Evolutionary conservation across 2,113 vertebrate genomes (phyloP).

Genomic region (Aepyceros melampus): DNA sequence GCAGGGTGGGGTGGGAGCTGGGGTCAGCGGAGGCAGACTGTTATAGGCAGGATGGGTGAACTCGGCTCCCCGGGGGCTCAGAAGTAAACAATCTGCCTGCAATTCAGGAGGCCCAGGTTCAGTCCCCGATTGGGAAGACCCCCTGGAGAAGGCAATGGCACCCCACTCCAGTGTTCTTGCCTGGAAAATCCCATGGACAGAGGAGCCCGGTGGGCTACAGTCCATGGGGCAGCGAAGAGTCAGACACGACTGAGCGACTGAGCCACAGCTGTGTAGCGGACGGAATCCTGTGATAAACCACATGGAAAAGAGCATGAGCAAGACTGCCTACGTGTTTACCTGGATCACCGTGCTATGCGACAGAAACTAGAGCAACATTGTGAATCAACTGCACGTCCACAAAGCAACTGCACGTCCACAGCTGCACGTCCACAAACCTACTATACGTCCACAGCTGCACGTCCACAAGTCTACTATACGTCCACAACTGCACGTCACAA

Average conservation of each 20-base stretch:
- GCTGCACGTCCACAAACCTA: too few species aligned
- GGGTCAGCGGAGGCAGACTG: neutral
- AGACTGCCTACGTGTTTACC: neutral
- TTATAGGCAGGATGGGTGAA: neutral
- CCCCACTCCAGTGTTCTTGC: neutral
- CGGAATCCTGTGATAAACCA: neutral
- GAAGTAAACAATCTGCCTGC: neutral
- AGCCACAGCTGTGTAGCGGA: accelerated
- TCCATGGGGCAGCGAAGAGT: neutral
- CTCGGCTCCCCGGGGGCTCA: neutral
- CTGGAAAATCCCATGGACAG: neutral
- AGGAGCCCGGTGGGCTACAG: neutral
- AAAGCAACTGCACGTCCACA: too few species aligned
- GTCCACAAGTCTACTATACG: too few species aligned
- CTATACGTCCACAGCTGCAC: too few species aligned
- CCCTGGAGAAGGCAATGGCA: neutral
- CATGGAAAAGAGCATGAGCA: accelerated
- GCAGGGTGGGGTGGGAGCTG: neutral
- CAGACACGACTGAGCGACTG: neutral
- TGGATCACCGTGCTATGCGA: accelerated
- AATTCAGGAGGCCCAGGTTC: neutral
- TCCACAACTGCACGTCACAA: too few species aligned
- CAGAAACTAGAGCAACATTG: neutral
- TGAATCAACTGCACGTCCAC: accelerated
- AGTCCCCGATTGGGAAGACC: neutral